These are phyloP conservation scores for Sciurus carolinensis DNA, from an alignment of 2,797 vertebrate species.

Conservation along the genomic window DNA sequence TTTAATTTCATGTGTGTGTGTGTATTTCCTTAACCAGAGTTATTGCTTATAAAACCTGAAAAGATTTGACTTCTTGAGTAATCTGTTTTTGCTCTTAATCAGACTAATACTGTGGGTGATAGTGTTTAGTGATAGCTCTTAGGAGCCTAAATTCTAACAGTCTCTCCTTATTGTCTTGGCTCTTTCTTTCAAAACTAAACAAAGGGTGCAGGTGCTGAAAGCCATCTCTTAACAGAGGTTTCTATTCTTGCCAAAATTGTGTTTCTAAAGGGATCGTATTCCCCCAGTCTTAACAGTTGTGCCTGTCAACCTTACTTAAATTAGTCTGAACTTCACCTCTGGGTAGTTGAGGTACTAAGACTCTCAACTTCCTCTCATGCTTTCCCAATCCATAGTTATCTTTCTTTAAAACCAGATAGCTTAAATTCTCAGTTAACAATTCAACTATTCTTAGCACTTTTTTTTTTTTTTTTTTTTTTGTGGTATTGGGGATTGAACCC, in stretches of 20 bases:
- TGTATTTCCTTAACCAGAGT: slow-evolving; percentile 45
- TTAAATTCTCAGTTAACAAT: slow-evolving; percentile 36
- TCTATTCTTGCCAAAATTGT: slow-evolving; percentile 67
- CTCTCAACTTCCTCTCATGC: background rate
- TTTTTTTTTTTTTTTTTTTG: too few relatives aligned
- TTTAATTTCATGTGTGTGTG: slow-evolving; percentile 35
- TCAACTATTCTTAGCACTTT: background rate
- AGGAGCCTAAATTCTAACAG: slow-evolving; percentile 30
- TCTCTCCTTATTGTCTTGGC: slow-evolving; percentile 26
- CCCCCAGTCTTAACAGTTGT: background rate
- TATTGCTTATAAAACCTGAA: slow-evolving; percentile 24
- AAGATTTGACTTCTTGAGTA: slow-evolving; percentile 38
- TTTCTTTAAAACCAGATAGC: slow-evolving; percentile 33
- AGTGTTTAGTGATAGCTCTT: slow-evolving; percentile 15
- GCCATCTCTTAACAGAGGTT: slow-evolving; percentile 52
- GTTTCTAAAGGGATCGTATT: slow-evolving; percentile 55
- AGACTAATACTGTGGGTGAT: slow-evolving; percentile 7
- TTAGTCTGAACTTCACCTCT: slow-evolving; percentile 51
- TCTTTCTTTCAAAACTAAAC: slow-evolving; percentile 59
- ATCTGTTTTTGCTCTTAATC: slow-evolving; percentile 40
- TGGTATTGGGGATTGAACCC: too few relatives aligned
- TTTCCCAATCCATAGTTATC: background rate
- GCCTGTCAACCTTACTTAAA: slow-evolving; percentile 60
- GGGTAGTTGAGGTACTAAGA: background rate
- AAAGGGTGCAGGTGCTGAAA: slow-evolving; percentile 69